Evolutionary conservation across 2,113 vertebrate species (phyloP).

Genomic region (Clarias gariepinus): DNA sequence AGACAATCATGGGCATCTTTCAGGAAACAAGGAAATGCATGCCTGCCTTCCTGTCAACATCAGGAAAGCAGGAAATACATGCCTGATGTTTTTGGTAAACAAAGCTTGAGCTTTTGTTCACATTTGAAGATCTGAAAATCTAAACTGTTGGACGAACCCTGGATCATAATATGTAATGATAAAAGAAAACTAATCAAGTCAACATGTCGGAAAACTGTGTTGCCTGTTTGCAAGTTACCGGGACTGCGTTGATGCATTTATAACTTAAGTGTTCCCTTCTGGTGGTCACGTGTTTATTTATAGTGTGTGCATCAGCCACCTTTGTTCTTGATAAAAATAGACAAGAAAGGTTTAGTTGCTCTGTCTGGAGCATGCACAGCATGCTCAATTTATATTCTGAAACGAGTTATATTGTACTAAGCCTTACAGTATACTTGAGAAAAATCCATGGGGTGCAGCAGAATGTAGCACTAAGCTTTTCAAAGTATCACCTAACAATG

Average conservation of each 20-base stretch:
- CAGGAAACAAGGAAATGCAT: constrained; percentile 45
- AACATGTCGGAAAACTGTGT: no score
- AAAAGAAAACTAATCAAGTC: background rate
- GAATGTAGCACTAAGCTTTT: background rate
- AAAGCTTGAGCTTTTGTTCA: background rate
- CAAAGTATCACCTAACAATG: background rate
- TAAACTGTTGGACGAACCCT: background rate
- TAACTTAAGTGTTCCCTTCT: constrained; percentile 12
- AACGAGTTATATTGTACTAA: background rate
- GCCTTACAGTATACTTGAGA: background rate
- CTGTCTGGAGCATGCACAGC: background rate
- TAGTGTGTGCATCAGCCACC: background rate
- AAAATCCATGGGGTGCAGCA: background rate
- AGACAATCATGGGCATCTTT: constrained; percentile 52
- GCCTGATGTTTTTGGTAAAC: constrained; percentile 42
- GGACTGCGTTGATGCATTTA: background rate
- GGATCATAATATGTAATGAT: background rate
- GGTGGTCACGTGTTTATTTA: constrained; percentile 15
- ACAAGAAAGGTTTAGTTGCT: constrained; percentile 4
- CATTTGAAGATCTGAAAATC: background rate
- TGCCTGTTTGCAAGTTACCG: background rate
- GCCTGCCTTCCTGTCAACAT: constrained; percentile 27
- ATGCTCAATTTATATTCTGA: background rate
- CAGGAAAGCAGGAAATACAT: constrained; percentile 52
- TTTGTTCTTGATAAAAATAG: constrained; percentile 32